Evolutionary conservation across 2,113 vertebrate species (phyloP).

Genomic region (Phylloscopus trochiloides): DNA sequence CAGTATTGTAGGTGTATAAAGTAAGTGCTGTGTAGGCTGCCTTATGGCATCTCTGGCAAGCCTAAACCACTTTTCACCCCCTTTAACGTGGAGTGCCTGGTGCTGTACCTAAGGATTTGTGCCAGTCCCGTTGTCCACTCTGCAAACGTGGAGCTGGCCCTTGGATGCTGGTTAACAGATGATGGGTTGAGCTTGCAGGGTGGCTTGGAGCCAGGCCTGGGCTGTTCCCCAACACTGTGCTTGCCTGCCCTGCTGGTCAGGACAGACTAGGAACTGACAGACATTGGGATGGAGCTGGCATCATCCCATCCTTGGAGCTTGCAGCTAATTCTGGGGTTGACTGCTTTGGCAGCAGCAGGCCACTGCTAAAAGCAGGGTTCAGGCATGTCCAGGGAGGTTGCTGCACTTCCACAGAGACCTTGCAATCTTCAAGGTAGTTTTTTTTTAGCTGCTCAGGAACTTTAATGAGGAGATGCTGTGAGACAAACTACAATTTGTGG

Average conservation of each 20-base stretch:
- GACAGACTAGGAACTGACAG: background rate
- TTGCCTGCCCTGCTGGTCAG: background rate
- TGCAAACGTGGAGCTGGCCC: background rate
- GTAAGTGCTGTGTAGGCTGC: background rate
- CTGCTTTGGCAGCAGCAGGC: background rate
- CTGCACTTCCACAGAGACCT: background rate
- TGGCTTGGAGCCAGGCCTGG: background rate
- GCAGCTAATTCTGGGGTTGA: background rate
- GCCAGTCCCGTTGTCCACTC: background rate
- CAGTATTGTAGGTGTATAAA: background rate
- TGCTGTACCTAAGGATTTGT: background rate
- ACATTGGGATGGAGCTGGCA: background rate
- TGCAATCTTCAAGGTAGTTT: background rate
- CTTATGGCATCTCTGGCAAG: background rate
- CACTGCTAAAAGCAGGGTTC: background rate
- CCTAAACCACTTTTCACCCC: background rate
- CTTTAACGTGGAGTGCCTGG: background rate
- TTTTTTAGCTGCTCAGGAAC: background rate
- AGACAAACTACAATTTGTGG: background rate
- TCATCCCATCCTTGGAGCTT: background rate
- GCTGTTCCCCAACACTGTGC: accelerated
- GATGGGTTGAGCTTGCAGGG: background rate
- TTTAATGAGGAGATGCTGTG: background rate
- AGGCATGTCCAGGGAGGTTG: background rate
- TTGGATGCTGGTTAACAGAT: background rate